Base-by-base conservation (phyloP, 2,888 invertebrate species). In the Macrophya annulata region DNA sequence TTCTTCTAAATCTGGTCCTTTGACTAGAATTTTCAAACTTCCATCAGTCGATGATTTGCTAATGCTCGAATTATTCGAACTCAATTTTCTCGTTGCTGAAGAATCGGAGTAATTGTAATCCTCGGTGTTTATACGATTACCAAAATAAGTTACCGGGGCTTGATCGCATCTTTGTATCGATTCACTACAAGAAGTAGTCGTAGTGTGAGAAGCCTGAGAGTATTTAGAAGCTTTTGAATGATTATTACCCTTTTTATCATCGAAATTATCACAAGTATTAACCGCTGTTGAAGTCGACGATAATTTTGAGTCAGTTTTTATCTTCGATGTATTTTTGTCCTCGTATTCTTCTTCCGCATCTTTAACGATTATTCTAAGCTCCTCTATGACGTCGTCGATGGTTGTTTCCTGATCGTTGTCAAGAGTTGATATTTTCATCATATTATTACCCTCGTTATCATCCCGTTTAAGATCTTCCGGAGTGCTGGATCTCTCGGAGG, bases 361-460 rank as follows among this genome's bases (percentile, higher is more conserved):
- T 91, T 97, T 97, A 0, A 97, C 97, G 87, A 98, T 97, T 89
- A 97, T 97, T 87, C 97, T 95, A 59, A 98, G 93, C 92, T 98
- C 97, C 93, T 97, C 97, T 90, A 98, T 97, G 1, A 97, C 98
- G 93, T 97, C 97, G 89, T 98, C 97, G 87, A 98, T 97, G 2
- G 97, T 97, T 0, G 97, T 97, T 93, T 97, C 97, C 85, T 96
- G 96, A 91, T 96, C 96, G 88, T 96, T 96, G 72, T 96, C 96
- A 86, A 85, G 84, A 5, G 71, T 77, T 4, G 85, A 59, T 43
- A 87, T 85, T 71, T 85, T 86, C 31, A 84, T 84, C 55, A 74
- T 21, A 1, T 74, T 74, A 31, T 85, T 94, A 93, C 74, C 94
- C 87, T 85, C 45, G 10, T 85, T 74, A 71, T 88, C 82, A 15